Evolutionary conservation across 2,888 invertebrate species (phyloP).

Genomic region (Chloroclystis v-ata): DNA sequence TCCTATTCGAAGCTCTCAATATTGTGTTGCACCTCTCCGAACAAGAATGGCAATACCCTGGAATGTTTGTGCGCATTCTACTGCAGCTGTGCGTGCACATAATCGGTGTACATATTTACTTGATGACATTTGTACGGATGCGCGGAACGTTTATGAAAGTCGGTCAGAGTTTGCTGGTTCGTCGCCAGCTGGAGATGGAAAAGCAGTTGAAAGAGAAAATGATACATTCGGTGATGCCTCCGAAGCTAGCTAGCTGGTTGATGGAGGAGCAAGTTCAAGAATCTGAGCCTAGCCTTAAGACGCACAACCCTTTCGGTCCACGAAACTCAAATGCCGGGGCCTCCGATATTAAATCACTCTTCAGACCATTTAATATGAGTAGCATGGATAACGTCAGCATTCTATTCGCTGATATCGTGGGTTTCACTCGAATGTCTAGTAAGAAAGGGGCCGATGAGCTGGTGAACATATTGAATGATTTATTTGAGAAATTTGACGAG

Average conservation of each 20-base stretch:
- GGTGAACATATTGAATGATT: conserved; percentile 95
- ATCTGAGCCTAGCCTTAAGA: conserved; percentile 75
- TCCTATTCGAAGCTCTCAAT: conserved; percentile 88
- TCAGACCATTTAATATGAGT: conserved; percentile 98
- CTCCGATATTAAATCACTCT: conserved; percentile 87
- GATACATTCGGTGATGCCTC: conserved; percentile 99
- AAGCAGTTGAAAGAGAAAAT: conserved; percentile 97
- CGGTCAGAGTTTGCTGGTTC: conserved; percentile 93
- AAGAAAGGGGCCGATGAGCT: conserved; percentile 97
- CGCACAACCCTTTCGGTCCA: conserved; percentile 58
- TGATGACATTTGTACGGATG: conserved; percentile 95
- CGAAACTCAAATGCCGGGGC: conserved; percentile 76
- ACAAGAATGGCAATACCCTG: conserved; percentile 75
- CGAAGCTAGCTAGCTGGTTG: conserved; percentile 91
- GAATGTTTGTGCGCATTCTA: conserved; percentile 83
- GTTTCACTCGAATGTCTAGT: conserved; percentile 98
- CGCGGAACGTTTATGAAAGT: conserved; percentile 98
- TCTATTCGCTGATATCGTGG: conserved; percentile 97
- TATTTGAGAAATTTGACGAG: conserved; percentile 96
- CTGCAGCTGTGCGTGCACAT: conserved; percentile 94
- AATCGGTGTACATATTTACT: conserved; percentile 93
- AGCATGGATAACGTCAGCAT: conserved; percentile 98
- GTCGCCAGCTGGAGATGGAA: conserved; percentile 94
- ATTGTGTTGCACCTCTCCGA: conserved; percentile 68
- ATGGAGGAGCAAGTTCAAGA: conserved; percentile 85